phyloP scores from a whole-genome alignment of 2,888 invertebrate species.

The Cremastinae sp. region DNA sequence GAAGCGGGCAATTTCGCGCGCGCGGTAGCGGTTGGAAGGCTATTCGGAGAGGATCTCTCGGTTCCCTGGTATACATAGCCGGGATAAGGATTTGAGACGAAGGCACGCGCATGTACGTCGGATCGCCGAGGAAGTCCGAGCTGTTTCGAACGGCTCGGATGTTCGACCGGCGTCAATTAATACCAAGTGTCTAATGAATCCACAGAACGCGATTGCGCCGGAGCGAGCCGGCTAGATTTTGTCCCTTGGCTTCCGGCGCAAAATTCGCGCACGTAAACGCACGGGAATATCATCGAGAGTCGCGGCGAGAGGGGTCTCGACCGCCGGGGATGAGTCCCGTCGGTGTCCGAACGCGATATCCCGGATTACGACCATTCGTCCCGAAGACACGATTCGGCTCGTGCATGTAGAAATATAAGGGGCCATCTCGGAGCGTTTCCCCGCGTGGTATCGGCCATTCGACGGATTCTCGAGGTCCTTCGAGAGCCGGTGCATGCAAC shows the following conservation, averaged over 20 bases:
- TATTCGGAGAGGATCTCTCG: slow-evolving; percentile 49
- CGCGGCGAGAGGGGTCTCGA: slow-evolving; percentile 9
- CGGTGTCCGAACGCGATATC: background rate
- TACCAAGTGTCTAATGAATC: slow-evolving; percentile 66
- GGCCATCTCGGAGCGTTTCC: slow-evolving; percentile 40
- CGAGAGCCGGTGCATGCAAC: slow-evolving; percentile 43
- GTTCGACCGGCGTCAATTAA: slow-evolving; percentile 68
- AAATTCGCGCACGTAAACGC: background rate
- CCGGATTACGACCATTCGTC: slow-evolving; percentile 7
- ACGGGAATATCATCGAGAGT: background rate
- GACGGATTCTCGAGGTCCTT: slow-evolving; percentile 59
- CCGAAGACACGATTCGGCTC: background rate
- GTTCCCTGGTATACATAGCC: slow-evolving; percentile 21
- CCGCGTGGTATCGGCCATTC: slow-evolving; percentile 56
- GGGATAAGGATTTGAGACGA: background rate
- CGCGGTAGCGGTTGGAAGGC: slow-evolving; percentile 43
- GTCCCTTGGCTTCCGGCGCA: slow-evolving; percentile 30
- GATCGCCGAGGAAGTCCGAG: slow-evolving; percentile 5
- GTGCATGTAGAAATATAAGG: slow-evolving; percentile 5
- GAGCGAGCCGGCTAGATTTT: slow-evolving; percentile 48
- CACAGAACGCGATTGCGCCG: slow-evolving; percentile 58
- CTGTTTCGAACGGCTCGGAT: slow-evolving; percentile 60
- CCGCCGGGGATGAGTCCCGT: no score
- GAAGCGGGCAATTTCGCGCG: slow-evolving; percentile 49
- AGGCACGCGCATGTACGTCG: no score